phyloP scores from a whole-genome alignment of 2,888 invertebrate species.

The Monochamus alternatus region DNA sequence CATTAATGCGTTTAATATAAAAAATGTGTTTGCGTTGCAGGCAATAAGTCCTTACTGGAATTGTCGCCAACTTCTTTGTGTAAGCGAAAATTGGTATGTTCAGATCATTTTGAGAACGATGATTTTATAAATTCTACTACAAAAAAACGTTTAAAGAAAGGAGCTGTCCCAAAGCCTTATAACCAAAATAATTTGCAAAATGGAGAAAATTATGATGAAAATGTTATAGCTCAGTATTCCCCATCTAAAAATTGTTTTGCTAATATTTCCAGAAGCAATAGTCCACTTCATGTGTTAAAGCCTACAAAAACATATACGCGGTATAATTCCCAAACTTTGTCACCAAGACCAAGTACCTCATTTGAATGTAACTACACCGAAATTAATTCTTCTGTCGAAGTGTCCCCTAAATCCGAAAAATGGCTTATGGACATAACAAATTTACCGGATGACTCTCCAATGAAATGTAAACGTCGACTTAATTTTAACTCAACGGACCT shows the following conservation, averaged over 20 bases:
- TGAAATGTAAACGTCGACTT: too few relatives aligned
- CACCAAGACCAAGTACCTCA: neutral
- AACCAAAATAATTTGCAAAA: neutral
- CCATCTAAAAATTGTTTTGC: too few relatives aligned
- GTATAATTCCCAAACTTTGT: too few relatives aligned
- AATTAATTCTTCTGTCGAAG: neutral
- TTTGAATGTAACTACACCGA: neutral
- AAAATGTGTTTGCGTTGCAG: too few relatives aligned
- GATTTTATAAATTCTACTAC: neutral
- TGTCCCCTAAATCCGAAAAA: too few relatives aligned
- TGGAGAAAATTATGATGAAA: too few relatives aligned
- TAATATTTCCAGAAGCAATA: too few relatives aligned
- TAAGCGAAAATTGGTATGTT: neutral
- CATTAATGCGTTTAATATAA: too few relatives aligned
- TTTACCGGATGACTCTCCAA: neutral
- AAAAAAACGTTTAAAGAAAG: neutral
- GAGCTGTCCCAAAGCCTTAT: neutral
- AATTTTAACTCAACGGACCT: neutral
- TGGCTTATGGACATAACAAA: conserved; percentile 5
- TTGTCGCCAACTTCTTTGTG: neutral
- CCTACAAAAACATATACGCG: too few relatives aligned
- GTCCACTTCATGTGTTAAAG: too few relatives aligned
- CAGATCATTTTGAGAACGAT: neutral
- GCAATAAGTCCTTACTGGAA: neutral
- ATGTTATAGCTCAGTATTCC: too few relatives aligned